These are phyloP conservation scores for Phortica okadai DNA, from an alignment of 2,888 invertebrate species.

Conservation along the genomic window DNA sequence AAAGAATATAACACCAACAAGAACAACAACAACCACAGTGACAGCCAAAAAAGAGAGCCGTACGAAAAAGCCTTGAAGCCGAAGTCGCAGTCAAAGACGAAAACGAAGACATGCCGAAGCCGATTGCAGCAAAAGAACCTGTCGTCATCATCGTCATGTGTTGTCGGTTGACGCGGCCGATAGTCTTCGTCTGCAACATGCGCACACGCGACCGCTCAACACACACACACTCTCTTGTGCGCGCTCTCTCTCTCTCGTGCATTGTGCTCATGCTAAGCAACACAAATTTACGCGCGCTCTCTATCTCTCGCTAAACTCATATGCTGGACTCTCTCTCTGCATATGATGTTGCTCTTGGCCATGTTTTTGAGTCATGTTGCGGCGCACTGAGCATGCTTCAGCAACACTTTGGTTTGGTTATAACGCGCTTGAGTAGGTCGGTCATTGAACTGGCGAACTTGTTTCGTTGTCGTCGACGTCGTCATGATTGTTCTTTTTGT, in stretches of 20 bases:
- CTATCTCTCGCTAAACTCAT: slow-evolving; percentile 31
- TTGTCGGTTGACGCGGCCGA: neutral
- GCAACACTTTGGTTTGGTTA: slow-evolving; percentile 50
- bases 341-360: slow-evolving; percentile 44
- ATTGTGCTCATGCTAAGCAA: neutral
- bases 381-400: no score
- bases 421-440: slow-evolving; percentile 77
- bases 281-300: slow-evolving; percentile 8
- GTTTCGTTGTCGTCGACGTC: slow-evolving; percentile 59
- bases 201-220: slow-evolving; percentile 61
- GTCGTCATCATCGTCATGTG: slow-evolving; percentile 43
- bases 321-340: slow-evolving; percentile 6
- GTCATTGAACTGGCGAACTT: slow-evolving; percentile 77
- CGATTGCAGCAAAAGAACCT: slow-evolving; percentile 59
- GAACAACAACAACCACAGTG: slow-evolving; percentile 33
- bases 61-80: slow-evolving; percentile 56
- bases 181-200: slow-evolving; percentile 50
- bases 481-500: slow-evolving; percentile 36
- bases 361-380: slow-evolving; percentile 26
- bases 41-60: slow-evolving; percentile 5
- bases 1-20: neutral
- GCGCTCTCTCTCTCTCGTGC: neutral
- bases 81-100: slow-evolving; percentile 37
- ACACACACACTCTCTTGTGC: neutral
- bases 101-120: neutral